Percentiles rank a stretch among this genome's conserved stretches.
Evolutionary conservation across 2,113 vertebrate genomes (phyloP).

Genomic region (Zingel zingel): DNA sequence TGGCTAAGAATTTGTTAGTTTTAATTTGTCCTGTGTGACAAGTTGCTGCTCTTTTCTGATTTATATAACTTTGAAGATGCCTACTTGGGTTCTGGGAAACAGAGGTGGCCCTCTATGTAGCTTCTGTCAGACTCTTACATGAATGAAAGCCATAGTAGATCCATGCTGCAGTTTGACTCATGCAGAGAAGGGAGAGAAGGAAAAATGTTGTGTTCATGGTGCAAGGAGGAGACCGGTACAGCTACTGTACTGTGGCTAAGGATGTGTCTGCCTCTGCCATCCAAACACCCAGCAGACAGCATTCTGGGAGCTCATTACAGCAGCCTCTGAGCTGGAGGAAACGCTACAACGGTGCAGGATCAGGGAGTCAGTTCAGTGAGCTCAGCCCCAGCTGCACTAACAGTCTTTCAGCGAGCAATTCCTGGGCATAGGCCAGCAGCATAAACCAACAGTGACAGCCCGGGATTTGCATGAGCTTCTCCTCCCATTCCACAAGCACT

Average conservation of each 20-base stretch:
- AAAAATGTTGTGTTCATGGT: slow-evolving; percentile 47
- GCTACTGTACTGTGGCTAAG: slow-evolving; percentile 51
- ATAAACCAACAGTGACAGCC: slow-evolving; percentile 72
- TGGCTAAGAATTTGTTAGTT: not conserved
- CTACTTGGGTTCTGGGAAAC: not conserved
- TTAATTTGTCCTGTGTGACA: not conserved
- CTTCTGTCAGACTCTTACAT: slow-evolving; percentile 24
- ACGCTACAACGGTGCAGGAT: slow-evolving; percentile 57
- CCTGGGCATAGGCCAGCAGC: slow-evolving; percentile 54
- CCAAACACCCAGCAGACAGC: slow-evolving; percentile 70
- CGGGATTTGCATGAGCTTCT: slow-evolving; percentile 68
- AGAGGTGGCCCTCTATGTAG: slow-evolving; percentile 18
- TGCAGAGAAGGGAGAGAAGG: not conserved
- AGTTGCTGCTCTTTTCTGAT: not conserved
- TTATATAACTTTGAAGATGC: slow-evolving; percentile 5
- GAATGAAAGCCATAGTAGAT: slow-evolving; percentile 44
- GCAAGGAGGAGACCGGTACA: slow-evolving; percentile 33
- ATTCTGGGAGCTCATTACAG: slow-evolving; percentile 86
- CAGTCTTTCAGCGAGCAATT: slow-evolving; percentile 51
- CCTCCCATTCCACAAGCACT: slow-evolving; percentile 57
- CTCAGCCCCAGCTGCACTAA: slow-evolving; percentile 67
- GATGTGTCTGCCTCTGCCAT: slow-evolving; percentile 58
- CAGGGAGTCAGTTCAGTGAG: slow-evolving; percentile 77
- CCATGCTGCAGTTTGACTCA: slow-evolving; percentile 41
- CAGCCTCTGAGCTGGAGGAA: slow-evolving; percentile 71